A percentile compares a stretch with the other conserved stretches of the same genome.
Conservation (phyloP, 1,140 invertebrate species). For the Polypedilum vanderplanki region DNA sequence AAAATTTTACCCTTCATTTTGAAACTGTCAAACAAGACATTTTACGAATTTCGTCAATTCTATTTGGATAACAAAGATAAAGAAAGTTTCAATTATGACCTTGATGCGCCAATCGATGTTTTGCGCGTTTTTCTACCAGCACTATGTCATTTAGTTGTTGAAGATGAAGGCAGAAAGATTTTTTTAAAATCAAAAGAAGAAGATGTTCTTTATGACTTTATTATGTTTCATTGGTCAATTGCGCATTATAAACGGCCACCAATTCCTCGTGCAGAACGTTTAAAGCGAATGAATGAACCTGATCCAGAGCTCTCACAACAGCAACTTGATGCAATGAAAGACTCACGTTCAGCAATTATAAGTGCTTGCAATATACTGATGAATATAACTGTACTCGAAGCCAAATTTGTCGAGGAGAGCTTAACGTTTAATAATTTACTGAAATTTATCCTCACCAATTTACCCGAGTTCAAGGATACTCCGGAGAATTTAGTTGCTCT, state of each 20-base stretch:
- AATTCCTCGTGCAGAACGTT: slow-evolving; percentile 65
- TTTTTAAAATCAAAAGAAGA: slow-evolving; percentile 72
- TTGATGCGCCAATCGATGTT: slow-evolving; percentile 59
- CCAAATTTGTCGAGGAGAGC: slow-evolving; percentile 69
- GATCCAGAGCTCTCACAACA: slow-evolving; percentile 64
- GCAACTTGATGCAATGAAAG: slow-evolving; percentile 70
- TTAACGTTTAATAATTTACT: slow-evolving; percentile 68
- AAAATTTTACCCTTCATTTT: slow-evolving; percentile 70
- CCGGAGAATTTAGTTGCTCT: slow-evolving; percentile 75
- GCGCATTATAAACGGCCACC: slow-evolving; percentile 77
- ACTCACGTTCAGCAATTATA: slow-evolving; percentile 72
- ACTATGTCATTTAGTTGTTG: slow-evolving; percentile 81
- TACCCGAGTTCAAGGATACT: slow-evolving; percentile 77
- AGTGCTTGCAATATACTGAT: slow-evolving; percentile 86
- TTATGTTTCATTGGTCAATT: slow-evolving; percentile 78
- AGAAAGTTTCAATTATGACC: slow-evolving; percentile 50
- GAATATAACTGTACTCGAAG: slow-evolving; percentile 83
- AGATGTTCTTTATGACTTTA: slow-evolving; percentile 67
- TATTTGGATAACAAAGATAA: slow-evolving; percentile 47
- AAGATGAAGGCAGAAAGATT: slow-evolving; percentile 76
- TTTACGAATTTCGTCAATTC: slow-evolving; percentile 56
- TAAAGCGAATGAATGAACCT: slow-evolving; percentile 64
- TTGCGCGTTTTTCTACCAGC: slow-evolving; percentile 76
- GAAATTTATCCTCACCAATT: slow-evolving; percentile 78
- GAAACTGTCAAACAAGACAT: slow-evolving; percentile 70